These are phyloP conservation scores for Choloepus didactylus DNA, from an alignment of 2,797 vertebrate genomes.

Conservation along the genomic window DNA sequence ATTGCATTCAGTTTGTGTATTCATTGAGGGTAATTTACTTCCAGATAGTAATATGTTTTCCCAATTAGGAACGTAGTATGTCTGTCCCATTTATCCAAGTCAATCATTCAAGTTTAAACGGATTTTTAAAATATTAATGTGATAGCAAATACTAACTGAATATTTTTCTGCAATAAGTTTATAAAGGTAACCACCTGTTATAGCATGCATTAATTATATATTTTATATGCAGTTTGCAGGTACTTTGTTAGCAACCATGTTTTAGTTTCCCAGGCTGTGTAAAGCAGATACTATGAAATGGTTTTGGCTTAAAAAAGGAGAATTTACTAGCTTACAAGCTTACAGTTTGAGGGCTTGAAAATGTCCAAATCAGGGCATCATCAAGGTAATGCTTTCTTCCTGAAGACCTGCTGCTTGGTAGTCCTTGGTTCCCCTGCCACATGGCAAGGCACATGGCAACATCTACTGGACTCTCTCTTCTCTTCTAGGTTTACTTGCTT, in stretches of 20 bases:
- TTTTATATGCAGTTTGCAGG: background rate
- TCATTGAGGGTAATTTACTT: background rate
- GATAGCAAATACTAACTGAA: background rate
- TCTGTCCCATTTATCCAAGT: background rate
- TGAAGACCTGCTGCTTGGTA: too few relatives aligned
- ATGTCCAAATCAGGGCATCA: too few relatives aligned
- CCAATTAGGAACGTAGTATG: background rate
- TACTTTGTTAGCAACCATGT: background rate
- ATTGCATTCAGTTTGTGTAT: constrained; percentile 11
- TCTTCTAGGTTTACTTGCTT: too few relatives aligned
- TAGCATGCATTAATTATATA: background rate
- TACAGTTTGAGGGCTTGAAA: too few relatives aligned
- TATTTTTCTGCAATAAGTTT: constrained; percentile 11
- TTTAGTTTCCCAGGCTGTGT: background rate
- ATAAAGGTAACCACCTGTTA: background rate
- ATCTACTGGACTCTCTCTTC: too few relatives aligned
- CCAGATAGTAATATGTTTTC: background rate
- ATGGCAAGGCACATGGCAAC: too few relatives aligned
- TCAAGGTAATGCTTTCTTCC: too few relatives aligned
- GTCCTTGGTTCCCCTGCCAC: too few relatives aligned
- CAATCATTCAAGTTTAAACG: background rate
- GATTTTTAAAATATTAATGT: background rate
- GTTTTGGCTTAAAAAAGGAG: too few relatives aligned
- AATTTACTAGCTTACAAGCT: too few relatives aligned
- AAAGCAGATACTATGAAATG: too few relatives aligned